Percentiles rank a stretch among this genome's conserved stretches.
phyloP scores from a whole-genome alignment of 2,888 invertebrate species.

The Rhabditophanes sp. region DNA sequence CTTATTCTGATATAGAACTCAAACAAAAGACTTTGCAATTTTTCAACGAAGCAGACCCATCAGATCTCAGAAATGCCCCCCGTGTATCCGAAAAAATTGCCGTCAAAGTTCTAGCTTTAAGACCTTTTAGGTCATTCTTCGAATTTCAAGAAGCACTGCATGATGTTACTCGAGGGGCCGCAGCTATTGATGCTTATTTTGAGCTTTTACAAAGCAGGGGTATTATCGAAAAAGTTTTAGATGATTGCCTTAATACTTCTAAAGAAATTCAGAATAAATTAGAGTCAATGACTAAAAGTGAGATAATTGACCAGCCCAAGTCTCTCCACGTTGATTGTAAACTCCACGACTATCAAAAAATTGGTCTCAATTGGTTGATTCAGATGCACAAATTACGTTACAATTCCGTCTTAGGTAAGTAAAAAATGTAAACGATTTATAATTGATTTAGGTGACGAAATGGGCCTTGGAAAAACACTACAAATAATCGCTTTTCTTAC shows the following conservation, averaged over 20 bases:
- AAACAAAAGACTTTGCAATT: neutral
- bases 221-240: slow-evolving; percentile 25
- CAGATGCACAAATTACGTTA: slow-evolving; percentile 46
- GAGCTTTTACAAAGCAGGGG: slow-evolving; percentile 28
- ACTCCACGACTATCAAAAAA: slow-evolving; percentile 27
- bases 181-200: slow-evolving; percentile 18
- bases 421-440: slow-evolving; percentile 52
- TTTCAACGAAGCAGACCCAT: neutral
- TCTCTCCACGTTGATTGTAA: slow-evolving; percentile 6
- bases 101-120: too few relatives aligned
- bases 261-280: slow-evolving; percentile 6
- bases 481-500: slow-evolving; percentile 82
- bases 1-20: too few relatives aligned
- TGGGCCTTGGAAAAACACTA: slow-evolving; percentile 76
- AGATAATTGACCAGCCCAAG: neutral
- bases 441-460: slow-evolving; percentile 29
- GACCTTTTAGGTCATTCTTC: too few relatives aligned
- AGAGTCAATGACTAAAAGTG: too few relatives aligned
- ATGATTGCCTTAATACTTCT: slow-evolving; percentile 24
- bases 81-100: too few relatives aligned
- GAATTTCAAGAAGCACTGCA: too few relatives aligned
- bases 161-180: slow-evolving; percentile 14
- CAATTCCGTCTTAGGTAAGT: slow-evolving; percentile 86
- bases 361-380: slow-evolving; percentile 32
- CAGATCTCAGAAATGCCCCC: slow-evolving; percentile 1